Evolutionary conservation across 2,888 invertebrate species (phyloP).

Genomic region (Dyspetes luteomarginatus): DNA sequence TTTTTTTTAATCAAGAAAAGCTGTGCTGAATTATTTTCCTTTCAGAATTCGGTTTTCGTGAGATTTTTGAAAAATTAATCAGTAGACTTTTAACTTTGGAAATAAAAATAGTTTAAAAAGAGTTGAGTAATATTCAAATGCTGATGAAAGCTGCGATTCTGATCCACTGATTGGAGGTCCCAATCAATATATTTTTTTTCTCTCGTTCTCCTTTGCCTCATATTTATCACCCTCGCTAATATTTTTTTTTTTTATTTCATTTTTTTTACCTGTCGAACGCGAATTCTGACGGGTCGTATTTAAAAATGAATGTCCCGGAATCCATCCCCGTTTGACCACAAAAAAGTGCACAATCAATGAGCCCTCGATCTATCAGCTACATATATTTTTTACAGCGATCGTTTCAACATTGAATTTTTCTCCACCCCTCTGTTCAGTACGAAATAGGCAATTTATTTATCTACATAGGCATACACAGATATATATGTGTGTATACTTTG

Average conservation of each 20-base stretch:
- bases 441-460: neutral
- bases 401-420: neutral
- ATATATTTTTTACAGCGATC: neutral
- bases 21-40: no score
- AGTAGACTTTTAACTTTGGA: no score
- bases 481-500: neutral
- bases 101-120: no score
- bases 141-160: neutral
- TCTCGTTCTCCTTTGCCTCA: neutral
- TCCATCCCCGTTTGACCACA: neutral
- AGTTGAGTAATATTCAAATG: no score
- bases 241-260: neutral
- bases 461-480: neutral
- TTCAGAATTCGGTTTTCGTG: no score
- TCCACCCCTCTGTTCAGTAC: neutral
- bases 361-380: neutral
- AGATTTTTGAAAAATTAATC: no score
- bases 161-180: neutral
- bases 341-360: neutral
- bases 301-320: neutral
- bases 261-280: neutral
- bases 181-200: neutral
- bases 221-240: neutral
- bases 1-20: neutral
- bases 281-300: neutral